Evolutionary conservation across 1,140 invertebrate genomes (phyloP).

Genomic region (Nephotettix cincticeps): DNA sequence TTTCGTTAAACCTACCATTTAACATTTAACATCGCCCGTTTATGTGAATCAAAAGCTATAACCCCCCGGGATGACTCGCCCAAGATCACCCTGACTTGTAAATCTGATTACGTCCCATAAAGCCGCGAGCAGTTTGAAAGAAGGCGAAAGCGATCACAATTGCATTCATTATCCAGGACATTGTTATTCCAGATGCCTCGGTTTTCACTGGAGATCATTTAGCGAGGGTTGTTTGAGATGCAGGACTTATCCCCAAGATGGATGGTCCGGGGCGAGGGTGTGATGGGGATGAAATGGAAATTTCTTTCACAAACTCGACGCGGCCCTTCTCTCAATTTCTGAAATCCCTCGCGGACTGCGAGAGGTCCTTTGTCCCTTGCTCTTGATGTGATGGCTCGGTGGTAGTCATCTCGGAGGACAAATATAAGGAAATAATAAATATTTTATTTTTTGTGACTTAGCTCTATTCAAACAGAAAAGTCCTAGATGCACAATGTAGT

Average conservation of each 20-base stretch:
- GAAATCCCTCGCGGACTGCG: background rate
- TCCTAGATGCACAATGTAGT: too few species aligned
- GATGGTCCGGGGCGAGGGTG: background rate
- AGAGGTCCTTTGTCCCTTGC: too few species aligned
- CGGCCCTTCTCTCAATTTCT: background rate
- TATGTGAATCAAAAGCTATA: too few species aligned
- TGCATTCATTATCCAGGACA: conserved; percentile 11
- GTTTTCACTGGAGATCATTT: conserved; percentile 7
- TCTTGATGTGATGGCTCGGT: too few species aligned
- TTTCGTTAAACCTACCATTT: too few species aligned
- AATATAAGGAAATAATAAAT: too few species aligned
- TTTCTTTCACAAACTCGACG: background rate
- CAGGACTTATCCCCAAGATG: conserved; percentile 14
- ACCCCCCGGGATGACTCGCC: background rate
- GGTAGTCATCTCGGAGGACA: too few species aligned
- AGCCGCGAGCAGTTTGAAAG: background rate
- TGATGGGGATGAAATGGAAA: conserved; percentile 6
- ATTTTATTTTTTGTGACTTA: too few species aligned
- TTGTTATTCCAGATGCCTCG: conserved; percentile 14
- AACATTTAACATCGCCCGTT: too few species aligned
- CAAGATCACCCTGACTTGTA: background rate
- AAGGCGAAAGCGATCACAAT: conserved; percentile 16
- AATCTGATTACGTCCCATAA: background rate
- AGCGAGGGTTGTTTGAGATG: background rate
- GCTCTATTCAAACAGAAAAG: too few species aligned